phyloP scores from a whole-genome alignment of 2,888 invertebrate species.

The Bruchidius siliquastri region DNA sequence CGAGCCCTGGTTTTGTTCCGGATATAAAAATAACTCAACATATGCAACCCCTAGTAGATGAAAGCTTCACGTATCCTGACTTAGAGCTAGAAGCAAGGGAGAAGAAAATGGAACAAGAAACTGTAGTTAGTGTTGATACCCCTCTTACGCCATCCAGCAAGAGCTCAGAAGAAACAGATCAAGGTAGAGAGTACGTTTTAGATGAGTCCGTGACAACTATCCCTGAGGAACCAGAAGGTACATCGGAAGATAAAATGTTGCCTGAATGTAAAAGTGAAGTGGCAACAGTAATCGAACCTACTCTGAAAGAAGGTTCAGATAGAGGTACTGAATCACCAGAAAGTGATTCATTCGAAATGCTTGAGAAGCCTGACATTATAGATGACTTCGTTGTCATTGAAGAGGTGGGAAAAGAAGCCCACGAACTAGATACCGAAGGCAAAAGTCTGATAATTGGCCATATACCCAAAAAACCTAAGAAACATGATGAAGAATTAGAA shows the following conservation, averaged over 20 bases:
- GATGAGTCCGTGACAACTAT: slow-evolving; percentile 55
- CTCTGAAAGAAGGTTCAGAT: slow-evolving; percentile 48
- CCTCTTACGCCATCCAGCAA: slow-evolving; percentile 61
- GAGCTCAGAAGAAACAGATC: slow-evolving; percentile 62
- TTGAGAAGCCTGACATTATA: slow-evolving; percentile 80
- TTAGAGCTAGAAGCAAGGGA: slow-evolving; percentile 47
- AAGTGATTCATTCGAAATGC: slow-evolving; percentile 81
- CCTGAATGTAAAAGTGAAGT: slow-evolving; percentile 50
- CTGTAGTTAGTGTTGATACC: slow-evolving; percentile 54
- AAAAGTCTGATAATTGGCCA: slow-evolving; percentile 68
- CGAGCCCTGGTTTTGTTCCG: slow-evolving; percentile 60
- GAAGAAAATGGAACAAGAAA: slow-evolving; percentile 25
- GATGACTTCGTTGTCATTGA: slow-evolving; percentile 86
- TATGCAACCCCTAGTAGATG: slow-evolving; percentile 49
- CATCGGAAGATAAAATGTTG: slow-evolving; percentile 15
- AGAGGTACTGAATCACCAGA: slow-evolving; percentile 60
- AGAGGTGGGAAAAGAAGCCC: slow-evolving; percentile 82
- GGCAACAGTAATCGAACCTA: slow-evolving; percentile 59
- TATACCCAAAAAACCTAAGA: slow-evolving; percentile 50
- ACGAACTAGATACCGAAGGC: slow-evolving; percentile 77
- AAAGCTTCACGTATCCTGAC: slow-evolving; percentile 49
- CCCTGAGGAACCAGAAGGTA: slow-evolving; percentile 53
- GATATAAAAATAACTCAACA: slow-evolving; percentile 61
- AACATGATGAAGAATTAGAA: slow-evolving; percentile 67
- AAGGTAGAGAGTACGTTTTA: slow-evolving; percentile 59